Percentiles rank a stretch among this genome's conserved stretches.
phyloP scores from a whole-genome alignment of 2,888 invertebrate species.

The Argyra leucocephala region DNA sequence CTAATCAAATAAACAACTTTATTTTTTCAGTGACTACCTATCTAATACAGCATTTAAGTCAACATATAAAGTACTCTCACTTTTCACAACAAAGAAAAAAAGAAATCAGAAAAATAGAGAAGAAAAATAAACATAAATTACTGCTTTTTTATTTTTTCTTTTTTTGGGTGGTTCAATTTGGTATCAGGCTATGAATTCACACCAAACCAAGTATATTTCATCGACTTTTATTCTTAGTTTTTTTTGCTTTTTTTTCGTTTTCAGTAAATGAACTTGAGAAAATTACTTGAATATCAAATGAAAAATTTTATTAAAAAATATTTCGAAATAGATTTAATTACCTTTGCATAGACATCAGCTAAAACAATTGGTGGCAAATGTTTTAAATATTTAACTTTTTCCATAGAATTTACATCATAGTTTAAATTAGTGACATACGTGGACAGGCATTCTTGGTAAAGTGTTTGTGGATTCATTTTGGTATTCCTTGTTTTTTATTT shows the following conservation, averaged over 20 bases:
- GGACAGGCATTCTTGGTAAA: conserved; percentile 35
- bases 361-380: conserved; percentile 38
- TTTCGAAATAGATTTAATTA: conserved; percentile 29
- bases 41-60: neutral
- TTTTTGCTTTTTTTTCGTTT: too few species aligned
- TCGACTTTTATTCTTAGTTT: too few species aligned
- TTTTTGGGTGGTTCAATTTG: neutral
- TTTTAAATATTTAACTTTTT: conserved; percentile 35
- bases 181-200: too few species aligned
- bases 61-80: neutral
- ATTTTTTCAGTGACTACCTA: neutral
- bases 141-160: neutral
- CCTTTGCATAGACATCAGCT: conserved; percentile 40
- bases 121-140: neutral
- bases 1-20: neutral
- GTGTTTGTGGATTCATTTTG: conserved; percentile 29
- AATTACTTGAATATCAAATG: too few species aligned
- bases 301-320: too few species aligned
- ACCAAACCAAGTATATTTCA: too few species aligned
- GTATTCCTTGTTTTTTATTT: neutral
- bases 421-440: conserved; percentile 36
- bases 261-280: too few species aligned
- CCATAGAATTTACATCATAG: conserved; percentile 34
- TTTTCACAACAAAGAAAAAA: neutral
- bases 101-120: neutral